Conservation (phyloP, 2,888 invertebrate genomes). For the Listrodromus nycthemerus region DNA sequence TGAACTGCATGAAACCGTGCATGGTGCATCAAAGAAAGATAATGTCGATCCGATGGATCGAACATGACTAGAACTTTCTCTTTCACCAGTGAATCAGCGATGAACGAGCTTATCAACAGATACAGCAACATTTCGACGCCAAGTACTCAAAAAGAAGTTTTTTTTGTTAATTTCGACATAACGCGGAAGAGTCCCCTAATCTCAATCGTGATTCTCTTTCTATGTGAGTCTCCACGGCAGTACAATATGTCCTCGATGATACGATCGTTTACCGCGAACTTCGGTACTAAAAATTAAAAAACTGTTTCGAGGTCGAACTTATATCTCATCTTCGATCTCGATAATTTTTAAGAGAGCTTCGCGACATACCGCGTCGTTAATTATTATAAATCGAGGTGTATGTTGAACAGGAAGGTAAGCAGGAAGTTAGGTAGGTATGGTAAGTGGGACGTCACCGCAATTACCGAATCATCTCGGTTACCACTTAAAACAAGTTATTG, state of each 20-base stretch:
- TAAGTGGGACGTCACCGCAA: conserved; percentile 65
- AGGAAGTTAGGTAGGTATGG: conserved; percentile 5
- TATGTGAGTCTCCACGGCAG: not conserved
- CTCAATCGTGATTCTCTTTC: not conserved
- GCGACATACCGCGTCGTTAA: conserved; percentile 45
- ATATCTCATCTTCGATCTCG: conserved; percentile 10
- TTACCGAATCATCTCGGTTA: conserved; percentile 38
- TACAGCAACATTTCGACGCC: too few relatives aligned
- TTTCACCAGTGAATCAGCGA: not conserved
- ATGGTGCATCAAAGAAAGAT: conserved; percentile 34
- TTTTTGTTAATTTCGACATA: not conserved
- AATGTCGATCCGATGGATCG: conserved; percentile 51
- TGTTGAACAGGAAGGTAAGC: conserved; percentile 42
- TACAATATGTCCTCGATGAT: not conserved
- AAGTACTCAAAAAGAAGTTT: too few relatives aligned
- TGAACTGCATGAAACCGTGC: conserved; percentile 45
- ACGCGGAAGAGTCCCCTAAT: not conserved
- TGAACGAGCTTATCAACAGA: not conserved
- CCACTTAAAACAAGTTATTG: conserved; percentile 75
- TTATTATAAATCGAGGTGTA: conserved; percentile 50
- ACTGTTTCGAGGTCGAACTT: not conserved
- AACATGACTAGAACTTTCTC: conserved; percentile 59
- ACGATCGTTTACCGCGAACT: not conserved
- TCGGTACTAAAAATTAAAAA: not conserved
- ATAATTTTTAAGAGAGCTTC: conserved; percentile 7